Percentiles rank a stretch among this genome's conserved stretches.
Evolutionary conservation across 1,140 invertebrate species (phyloP).

Genomic region (Teleogryllus occipitalis): DNA sequence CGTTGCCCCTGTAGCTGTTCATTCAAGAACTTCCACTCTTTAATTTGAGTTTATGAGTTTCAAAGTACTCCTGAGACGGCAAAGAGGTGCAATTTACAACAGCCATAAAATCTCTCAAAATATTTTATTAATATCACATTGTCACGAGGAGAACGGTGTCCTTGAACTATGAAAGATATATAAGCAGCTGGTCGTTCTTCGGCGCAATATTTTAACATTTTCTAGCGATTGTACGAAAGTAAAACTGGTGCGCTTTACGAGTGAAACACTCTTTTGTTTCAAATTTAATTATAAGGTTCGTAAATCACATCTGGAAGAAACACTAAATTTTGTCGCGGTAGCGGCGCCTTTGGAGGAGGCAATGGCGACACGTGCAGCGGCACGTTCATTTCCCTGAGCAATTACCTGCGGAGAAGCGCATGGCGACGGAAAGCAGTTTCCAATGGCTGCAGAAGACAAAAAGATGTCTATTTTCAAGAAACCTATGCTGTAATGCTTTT

Average conservation of each 20-base stretch:
- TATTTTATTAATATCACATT: slow-evolving; percentile 6
- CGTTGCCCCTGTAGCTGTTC: neutral
- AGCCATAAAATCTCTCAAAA: neutral
- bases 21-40: neutral
- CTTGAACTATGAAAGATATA: neutral
- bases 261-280: neutral
- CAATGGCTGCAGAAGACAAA: too few relatives aligned
- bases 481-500: too few relatives aligned
- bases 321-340: too few relatives aligned
- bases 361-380: too few relatives aligned
- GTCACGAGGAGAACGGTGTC: neutral
- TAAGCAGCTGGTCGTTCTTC: neutral
- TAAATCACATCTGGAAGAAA: neutral
- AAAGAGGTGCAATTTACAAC: neutral
- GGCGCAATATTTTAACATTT: neutral
- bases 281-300: slow-evolving; percentile 6
- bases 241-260: neutral
- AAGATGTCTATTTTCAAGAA: too few relatives aligned
- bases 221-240: neutral
- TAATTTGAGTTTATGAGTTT: neutral
- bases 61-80: neutral
- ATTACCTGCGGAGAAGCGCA: too few relatives aligned
- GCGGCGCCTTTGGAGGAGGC: too few relatives aligned
- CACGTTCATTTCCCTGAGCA: too few relatives aligned
- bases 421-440: too few relatives aligned